Percentiles rank a stretch among this genome's conserved stretches.
These are phyloP conservation scores for Perccottus glenii DNA, from an alignment of 2,113 vertebrate species.

Conservation along the genomic window DNA sequence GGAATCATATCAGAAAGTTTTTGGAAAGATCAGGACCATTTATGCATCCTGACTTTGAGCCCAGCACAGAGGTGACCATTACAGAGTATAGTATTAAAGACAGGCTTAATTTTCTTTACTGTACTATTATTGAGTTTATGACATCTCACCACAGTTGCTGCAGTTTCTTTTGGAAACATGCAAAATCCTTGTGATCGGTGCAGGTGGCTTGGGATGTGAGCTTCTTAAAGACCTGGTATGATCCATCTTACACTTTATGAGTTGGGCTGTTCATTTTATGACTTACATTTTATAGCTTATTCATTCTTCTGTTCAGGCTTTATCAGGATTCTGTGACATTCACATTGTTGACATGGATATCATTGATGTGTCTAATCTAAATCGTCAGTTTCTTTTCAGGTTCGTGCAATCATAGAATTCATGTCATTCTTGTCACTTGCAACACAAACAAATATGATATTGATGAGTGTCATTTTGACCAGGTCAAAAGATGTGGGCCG, in stretches of 20 bases:
- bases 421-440: neutral
- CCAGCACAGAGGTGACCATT: constrained; percentile 89
- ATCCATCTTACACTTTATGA: neutral
- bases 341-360: constrained; percentile 99
- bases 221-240: constrained; percentile 95
- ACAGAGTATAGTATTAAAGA: too few relatives aligned
- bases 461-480: neutral
- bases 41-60: constrained; percentile 95
- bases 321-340: constrained; percentile 94
- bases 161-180: constrained; percentile 94
- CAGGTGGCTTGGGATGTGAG: constrained; percentile 94
- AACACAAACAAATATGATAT: too few relatives aligned
- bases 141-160: constrained; percentile 79
- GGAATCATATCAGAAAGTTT: constrained; percentile 95
- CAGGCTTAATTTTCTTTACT: too few relatives aligned
- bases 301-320: constrained; percentile 73
- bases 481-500: constrained; percentile 93
- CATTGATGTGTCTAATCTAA: constrained; percentile 95
- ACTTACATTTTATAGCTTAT: neutral
- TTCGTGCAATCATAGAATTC: constrained; percentile 31
- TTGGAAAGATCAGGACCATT: constrained; percentile 94
- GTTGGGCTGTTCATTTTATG: too few relatives aligned
- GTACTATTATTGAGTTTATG: too few relatives aligned
- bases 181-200: constrained; percentile 94
- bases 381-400: constrained; percentile 97